Conservation (phyloP, 23 tunicate genomes). For the Halocynthia aurantium region DNA sequence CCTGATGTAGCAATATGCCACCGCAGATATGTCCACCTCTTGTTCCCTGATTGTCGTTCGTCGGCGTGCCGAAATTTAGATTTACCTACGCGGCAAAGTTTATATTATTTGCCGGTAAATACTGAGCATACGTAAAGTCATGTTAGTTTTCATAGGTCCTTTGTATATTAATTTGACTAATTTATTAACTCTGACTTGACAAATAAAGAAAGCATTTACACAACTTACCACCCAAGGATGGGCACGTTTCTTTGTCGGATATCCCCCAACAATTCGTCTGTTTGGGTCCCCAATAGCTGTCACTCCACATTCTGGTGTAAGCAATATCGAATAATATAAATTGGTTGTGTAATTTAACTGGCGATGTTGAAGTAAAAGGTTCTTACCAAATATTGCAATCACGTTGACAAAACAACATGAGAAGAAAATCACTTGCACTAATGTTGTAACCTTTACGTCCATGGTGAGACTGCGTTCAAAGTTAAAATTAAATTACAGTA, state of each 20-base stretch:
- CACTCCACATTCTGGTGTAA: slow-evolving; percentile 1
- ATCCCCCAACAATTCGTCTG: slow-evolving; percentile 42
- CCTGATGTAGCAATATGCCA: slow-evolving; percentile 26
- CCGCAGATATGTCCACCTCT: slow-evolving; percentile 58
- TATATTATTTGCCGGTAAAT: neutral
- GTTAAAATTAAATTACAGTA: too few relatives aligned
- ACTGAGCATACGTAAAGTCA: too few relatives aligned
- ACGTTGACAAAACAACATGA: too few relatives aligned
- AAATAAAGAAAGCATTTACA: too few relatives aligned
- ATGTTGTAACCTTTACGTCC: too few relatives aligned
- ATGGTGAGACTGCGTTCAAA: too few relatives aligned
- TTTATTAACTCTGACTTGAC: neutral
- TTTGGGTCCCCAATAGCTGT: neutral
- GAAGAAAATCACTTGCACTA: too few relatives aligned
- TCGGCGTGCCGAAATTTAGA: slow-evolving; percentile 16
- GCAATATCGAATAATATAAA: neutral
- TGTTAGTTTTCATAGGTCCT: too few relatives aligned
- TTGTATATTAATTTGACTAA: neutral
- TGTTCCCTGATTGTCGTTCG: neutral
- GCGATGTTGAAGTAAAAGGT: too few relatives aligned
- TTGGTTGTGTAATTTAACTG: too few relatives aligned
- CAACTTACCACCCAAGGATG: slow-evolving; percentile 77
- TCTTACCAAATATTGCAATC: too few relatives aligned
- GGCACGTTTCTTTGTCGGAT: slow-evolving; percentile 15
- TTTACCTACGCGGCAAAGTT: slow-evolving; percentile 30